Evolutionary conservation across 2,113 vertebrate genomes (phyloP).

Genomic region (human (Homo sapiens)): GRCh38 chr7:134214501-134215000

Average conservation of each 20-base stretch:
- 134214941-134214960: neutral
- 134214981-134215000: neutral
- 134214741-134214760: neutral
- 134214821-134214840: neutral
- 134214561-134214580: neutral
- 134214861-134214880: neutral
- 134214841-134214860: neutral
- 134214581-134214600: neutral
- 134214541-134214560: neutral
- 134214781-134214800: neutral
- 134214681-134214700: neutral
- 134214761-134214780: neutral
- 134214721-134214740: neutral
- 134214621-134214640: neutral
- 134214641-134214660: neutral
- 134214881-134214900: neutral
- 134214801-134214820: neutral
- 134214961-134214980: neutral
- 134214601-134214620: neutral
- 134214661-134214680: neutral
- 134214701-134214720: neutral
- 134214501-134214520: slow-evolving; percentile 19
- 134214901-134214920: neutral
- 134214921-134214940: neutral
- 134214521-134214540: neutral